phyloP scores from a whole-genome alignment of 2,888 invertebrate species.

The Cylloceria caligata region DNA sequence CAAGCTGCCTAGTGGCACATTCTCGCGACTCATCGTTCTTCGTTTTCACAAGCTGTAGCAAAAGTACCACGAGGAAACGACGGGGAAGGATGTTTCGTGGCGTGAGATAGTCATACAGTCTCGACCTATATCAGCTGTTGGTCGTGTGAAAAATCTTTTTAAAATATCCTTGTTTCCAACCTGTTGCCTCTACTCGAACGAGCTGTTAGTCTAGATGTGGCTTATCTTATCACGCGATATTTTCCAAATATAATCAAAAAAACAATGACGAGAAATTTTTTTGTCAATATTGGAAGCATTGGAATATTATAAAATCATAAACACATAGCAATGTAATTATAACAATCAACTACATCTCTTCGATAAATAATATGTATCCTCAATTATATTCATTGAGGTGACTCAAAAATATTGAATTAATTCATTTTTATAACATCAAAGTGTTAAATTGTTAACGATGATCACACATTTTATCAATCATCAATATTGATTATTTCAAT shows the following conservation, averaged over 20 bases:
- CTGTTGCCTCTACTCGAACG: slow-evolving; percentile 61
- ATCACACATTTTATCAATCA: too few species aligned
- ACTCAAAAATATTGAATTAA: too few species aligned
- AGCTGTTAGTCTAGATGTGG: slow-evolving; percentile 18
- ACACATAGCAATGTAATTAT: too few species aligned
- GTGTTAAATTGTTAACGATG: too few species aligned
- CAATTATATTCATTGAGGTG: too few species aligned
- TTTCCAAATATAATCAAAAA: neutral
- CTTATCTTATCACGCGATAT: neutral
- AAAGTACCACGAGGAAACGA: slow-evolving; percentile 14
- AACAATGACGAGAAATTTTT: too few species aligned
- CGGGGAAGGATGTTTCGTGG: neutral
- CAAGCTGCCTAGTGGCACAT: slow-evolving; percentile 53
- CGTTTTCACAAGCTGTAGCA: slow-evolving; percentile 45
- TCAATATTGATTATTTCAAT: too few species aligned
- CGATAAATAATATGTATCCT: too few species aligned
- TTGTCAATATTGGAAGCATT: too few species aligned
- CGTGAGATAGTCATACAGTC: slow-evolving; percentile 1
- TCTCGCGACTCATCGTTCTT: slow-evolving; percentile 66
- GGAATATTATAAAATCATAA: neutral
- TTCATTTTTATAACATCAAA: too few species aligned
- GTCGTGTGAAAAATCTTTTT: slow-evolving; percentile 55
- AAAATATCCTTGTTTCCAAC: slow-evolving; percentile 68
- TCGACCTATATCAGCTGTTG: slow-evolving; percentile 16
- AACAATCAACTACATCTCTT: too few species aligned